Evolutionary conservation across 2,888 invertebrate species (phyloP).

Genomic region (Lithophane semibrunnea): DNA sequence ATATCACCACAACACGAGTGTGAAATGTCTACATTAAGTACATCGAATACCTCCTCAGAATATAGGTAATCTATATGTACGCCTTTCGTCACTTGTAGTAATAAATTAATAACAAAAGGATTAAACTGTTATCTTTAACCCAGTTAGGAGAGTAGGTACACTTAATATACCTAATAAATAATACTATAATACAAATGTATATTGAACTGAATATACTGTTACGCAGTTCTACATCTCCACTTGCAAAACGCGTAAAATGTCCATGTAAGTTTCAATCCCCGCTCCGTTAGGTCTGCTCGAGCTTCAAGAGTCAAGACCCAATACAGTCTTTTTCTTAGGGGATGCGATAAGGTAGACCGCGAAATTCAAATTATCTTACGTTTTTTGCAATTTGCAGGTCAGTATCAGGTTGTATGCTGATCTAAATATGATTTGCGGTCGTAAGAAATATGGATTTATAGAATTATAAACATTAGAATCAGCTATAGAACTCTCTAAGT

Average conservation of each 20-base stretch:
- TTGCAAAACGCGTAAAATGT: background rate
- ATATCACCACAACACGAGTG: constrained; percentile 17
- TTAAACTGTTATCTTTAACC: constrained; percentile 70
- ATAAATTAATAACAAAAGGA: constrained; percentile 56
- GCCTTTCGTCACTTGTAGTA: constrained; percentile 33
- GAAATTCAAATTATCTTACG: no score
- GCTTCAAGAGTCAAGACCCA: background rate
- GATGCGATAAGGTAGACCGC: no score
- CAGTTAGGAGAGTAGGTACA: constrained; percentile 56
- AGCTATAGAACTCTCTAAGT: no score
- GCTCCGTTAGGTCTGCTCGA: background rate
- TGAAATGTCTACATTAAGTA: constrained; percentile 1
- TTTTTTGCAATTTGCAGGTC: no score
- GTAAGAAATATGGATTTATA: no score
- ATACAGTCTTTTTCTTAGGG: background rate
- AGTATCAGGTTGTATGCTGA: no score
- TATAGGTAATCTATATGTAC: constrained; percentile 25
- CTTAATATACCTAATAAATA: constrained; percentile 30
- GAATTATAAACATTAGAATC: no score
- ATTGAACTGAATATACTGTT: background rate
- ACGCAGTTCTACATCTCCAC: background rate
- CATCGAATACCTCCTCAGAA: constrained; percentile 5
- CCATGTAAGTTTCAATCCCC: no score
- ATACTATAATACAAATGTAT: no score
- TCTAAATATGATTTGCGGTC: no score